Conservation (phyloP, 2,888 invertebrate species). For the Drosophila affinis region DNA sequence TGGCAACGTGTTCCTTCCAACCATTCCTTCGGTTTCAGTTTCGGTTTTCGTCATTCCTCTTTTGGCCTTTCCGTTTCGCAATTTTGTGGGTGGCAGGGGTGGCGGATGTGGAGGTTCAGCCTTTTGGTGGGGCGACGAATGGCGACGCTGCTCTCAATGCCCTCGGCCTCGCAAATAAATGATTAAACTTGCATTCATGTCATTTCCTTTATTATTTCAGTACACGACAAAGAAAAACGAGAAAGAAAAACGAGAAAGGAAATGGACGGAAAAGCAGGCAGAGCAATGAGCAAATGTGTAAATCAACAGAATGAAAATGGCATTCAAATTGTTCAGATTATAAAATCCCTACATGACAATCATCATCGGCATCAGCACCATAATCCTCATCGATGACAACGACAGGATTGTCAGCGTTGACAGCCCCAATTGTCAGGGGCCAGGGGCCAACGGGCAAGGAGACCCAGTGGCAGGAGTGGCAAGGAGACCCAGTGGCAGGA, state of each 20-base stretch:
- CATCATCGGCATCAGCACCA: conserved; percentile 43
- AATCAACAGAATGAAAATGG: conserved; percentile 62
- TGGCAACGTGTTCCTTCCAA: conserved; percentile 15
- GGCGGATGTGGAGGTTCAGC: background rate
- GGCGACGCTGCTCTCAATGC: conserved; percentile 12
- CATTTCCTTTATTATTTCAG: conserved; percentile 39
- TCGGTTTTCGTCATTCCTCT: background rate
- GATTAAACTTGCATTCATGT: conserved; percentile 59
- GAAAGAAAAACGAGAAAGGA: background rate
- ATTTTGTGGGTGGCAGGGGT: background rate
- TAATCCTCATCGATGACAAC: conserved; percentile 34
- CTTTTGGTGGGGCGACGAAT: background rate
- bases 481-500: conserved; percentile 26
- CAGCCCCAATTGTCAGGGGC: conserved; percentile 51
- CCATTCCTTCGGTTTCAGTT: conserved; percentile 30
- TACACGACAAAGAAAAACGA: conserved; percentile 8
- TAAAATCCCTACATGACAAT: conserved; percentile 73
- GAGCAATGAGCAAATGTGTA: conserved; percentile 65
- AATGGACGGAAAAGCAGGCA: conserved; percentile 1
- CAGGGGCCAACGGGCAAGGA: conserved; percentile 42
- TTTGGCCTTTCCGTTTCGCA: background rate
- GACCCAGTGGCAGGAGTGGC: conserved; percentile 27
- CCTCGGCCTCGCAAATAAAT: conserved; percentile 61
- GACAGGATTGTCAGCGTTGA: conserved; percentile 69
- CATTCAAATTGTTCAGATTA: conserved; percentile 72